A percentile compares a stretch with the other conserved stretches of the same genome.
Conservation (phyloP, 1,140 invertebrate species). For the Macrobrachium rosenbergii region DNA sequence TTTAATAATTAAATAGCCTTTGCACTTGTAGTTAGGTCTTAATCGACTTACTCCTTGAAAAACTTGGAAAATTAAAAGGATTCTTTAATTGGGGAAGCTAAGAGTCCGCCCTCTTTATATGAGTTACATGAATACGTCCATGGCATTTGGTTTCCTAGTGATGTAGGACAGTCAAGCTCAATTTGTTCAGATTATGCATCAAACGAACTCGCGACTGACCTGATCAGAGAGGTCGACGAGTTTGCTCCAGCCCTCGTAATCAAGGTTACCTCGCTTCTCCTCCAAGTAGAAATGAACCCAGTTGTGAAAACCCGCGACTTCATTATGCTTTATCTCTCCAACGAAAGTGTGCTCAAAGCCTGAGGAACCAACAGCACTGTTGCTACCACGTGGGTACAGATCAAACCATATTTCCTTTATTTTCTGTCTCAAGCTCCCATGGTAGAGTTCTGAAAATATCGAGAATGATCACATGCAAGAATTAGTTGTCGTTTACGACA, state of each 20-base stretch:
- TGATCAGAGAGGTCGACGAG: slow-evolving; percentile 77
- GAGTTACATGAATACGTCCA: no score
- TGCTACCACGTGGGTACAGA: slow-evolving; percentile 82
- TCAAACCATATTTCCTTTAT: slow-evolving; percentile 77
- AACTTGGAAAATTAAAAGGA: no score
- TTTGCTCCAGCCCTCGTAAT: slow-evolving; percentile 87
- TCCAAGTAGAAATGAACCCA: slow-evolving; percentile 88
- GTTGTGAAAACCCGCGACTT: slow-evolving; percentile 87
- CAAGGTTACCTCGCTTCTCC: slow-evolving; percentile 77
- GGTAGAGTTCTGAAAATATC: slow-evolving; percentile 66
- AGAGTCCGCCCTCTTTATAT: no score
- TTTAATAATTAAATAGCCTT: no score
- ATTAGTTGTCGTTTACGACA: no score
- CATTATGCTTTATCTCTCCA: slow-evolving; percentile 83
- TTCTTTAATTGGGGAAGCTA: no score
- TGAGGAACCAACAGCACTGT: slow-evolving; percentile 80
- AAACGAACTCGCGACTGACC: slow-evolving; percentile 14
- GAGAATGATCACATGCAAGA: no score
- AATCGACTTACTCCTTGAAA: no score
- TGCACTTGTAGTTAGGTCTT: no score
- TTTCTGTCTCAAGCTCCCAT: slow-evolving; percentile 78
- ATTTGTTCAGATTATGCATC: neutral
- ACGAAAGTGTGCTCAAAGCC: slow-evolving; percentile 92
- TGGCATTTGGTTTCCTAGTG: no score
- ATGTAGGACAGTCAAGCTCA: neutral